phyloP scores from a whole-genome alignment of 2,113 vertebrate species.

The Pseudorasbora parva region DNA sequence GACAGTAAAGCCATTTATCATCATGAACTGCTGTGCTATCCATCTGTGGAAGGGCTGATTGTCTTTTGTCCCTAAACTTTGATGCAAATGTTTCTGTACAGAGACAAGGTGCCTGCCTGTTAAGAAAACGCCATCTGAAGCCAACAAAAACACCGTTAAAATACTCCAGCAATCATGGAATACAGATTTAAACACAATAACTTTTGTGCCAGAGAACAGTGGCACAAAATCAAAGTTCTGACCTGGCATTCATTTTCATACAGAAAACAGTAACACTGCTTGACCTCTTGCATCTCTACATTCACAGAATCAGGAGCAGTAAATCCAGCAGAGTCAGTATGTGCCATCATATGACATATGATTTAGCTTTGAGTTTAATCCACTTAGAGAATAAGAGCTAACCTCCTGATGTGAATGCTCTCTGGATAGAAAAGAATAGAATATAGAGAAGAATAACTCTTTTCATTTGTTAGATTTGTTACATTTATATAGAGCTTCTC shows the following conservation, averaged over 20 bases:
- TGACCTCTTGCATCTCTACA: background rate
- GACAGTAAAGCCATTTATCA: slow-evolving; percentile 30
- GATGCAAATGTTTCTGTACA: background rate
- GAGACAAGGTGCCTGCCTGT: background rate
- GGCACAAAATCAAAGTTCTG: background rate
- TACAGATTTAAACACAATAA: background rate
- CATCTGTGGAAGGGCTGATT: slow-evolving; percentile 10
- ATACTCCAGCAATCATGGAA: background rate
- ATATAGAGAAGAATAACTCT: background rate
- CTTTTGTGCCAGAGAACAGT: background rate
- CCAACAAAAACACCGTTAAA: background rate
- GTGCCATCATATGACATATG: background rate
- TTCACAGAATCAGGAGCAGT: background rate
- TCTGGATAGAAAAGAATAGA: no score
- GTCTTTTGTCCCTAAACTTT: background rate
- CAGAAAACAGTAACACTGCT: background rate
- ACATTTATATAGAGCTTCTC: no score
- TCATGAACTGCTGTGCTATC: slow-evolving; percentile 4
- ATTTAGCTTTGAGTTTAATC: background rate
- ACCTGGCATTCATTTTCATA: background rate
- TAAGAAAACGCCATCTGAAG: background rate
- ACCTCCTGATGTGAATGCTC: background rate
- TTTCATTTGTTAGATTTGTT: background rate
- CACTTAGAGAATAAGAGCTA: background rate
- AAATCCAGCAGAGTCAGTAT: background rate